Evolutionary conservation across 2,113 vertebrate genomes (phyloP), one percentile per base, ranked within the genome.

Genomic region (Ammodramus savannarum): DNA sequence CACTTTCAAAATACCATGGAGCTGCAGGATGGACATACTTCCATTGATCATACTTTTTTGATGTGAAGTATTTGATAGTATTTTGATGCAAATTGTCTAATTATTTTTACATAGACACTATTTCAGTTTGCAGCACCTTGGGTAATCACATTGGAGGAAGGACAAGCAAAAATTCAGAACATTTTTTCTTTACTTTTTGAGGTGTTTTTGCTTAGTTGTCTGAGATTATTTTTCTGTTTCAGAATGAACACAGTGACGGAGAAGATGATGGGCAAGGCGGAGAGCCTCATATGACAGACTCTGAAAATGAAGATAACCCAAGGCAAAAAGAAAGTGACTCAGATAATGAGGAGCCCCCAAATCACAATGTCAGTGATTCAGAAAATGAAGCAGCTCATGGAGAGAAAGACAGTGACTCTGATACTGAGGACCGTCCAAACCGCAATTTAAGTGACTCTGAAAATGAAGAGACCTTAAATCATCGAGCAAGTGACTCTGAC

Each of bases 221-320:
- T 96, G 72, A 95, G 48, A 65, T 92, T 51, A 25, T 91, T 86
- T 92, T 95, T 93, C 61, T 90, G 21, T 76, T 84, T 51, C 97
- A 99, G 99, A 99, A 99, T 46, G 99, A 99, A 9, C 98, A 97
- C 69, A 99, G 99, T 76, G 98, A 99, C 76, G 97, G 97, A 36
- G 99, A 99, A 84, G 98, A 98, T 31, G 96, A 96, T 15, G 93
- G 92, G 25, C 97, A 93, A 43, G 72, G 80, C 39, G 96, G 90
- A 93, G 96, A 91, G 13, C 34, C 74, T 58, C 95, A 81, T 36
- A 58, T 63, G 93, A 96, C 78, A 76, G 98, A 96, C 79, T 98
- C 97, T 85, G 99, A 98, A 80, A 98, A 98, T 52, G 97, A 98
- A 75, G 97, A 96, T 54, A 71, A 82, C 25, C 79, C 93, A 43